Evolutionary conservation across 2,797 vertebrate species (phyloP), one percentile per base, ranked within the genome.

Genomic region (Geotria australis): DNA sequence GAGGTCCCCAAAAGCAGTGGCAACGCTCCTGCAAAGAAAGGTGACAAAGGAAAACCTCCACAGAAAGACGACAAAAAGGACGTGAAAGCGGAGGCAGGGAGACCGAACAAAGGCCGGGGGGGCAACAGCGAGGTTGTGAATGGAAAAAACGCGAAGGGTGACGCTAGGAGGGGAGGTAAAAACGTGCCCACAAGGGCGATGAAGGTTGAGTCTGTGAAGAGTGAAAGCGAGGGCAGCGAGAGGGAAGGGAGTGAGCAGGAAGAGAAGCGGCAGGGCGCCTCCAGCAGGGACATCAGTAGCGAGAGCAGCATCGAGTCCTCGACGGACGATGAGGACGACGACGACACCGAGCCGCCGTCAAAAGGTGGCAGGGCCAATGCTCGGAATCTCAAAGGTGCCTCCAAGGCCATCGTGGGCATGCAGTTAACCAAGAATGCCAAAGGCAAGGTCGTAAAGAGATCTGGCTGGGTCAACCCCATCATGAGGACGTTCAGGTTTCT

Each of bases 1-100:
- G 24, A 38, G 24, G 24, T 24, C 24, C 6, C 24, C 24, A 89
- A 81, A 71, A 72, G 66, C 67, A 75, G 77, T 58, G 1, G 70
- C 58, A 78, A 77, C 72, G 63, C 74, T 48, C 70, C 72, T 63
- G 70, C 71, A 60, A 80, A 78, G 65, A 78, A 77, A 58, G 68
- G 63, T 45, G 67, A 63, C 51, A 68, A 70, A 58, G 57, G 46
- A 15, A 46, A 59, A 12, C 59, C 64, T 65, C 68, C 56, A 65
- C 68, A 58, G 69, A 70, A 63, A 69, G 70, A 62, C 14, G 68
- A 65, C 38, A 73, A 70, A 58, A 59, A 57, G 14, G 59, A 47
- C 9, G 11, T 46, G 48, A 58, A 57, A 46, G 57, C 51, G 45
- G 47, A n/a, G 24, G n/a, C 57, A 10, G 48, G 38, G 2, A 60